Evolutionary conservation across 2,113 vertebrate species (phyloP).

Genomic region (Hippolais icterina): DNA sequence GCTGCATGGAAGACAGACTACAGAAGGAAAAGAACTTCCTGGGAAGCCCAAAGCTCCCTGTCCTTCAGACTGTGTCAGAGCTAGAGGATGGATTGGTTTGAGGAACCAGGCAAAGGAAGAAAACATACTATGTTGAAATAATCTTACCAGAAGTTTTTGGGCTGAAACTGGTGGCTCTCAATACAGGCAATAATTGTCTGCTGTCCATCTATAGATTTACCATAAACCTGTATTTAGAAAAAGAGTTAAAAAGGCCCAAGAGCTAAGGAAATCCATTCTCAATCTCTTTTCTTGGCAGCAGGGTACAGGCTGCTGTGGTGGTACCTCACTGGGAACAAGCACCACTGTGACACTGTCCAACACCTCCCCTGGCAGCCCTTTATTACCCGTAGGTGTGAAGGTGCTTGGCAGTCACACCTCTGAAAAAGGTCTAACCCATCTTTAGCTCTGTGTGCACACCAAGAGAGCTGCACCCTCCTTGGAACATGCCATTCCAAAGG

Average conservation of each 20-base stretch:
- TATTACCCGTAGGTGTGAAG: not conserved
- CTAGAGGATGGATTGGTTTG: not conserved
- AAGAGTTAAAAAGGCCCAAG: constrained; percentile 2
- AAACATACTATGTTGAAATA: not conserved
- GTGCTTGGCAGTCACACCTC: not conserved
- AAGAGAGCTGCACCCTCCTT: not conserved
- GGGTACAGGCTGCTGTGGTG: not conserved
- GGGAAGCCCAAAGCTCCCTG: not conserved
- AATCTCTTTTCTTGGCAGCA: not conserved
- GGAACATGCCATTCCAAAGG: not conserved
- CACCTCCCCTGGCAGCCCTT: not conserved
- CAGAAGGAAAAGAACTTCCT: not conserved
- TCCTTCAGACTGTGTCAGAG: not conserved
- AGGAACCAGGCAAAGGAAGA: not conserved
- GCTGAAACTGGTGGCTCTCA: constrained; percentile 95
- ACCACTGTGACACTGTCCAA: not conserved
- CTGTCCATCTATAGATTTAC: constrained; percentile 94
- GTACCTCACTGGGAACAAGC: not conserved
- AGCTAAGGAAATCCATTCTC: not conserved
- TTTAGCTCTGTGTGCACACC: not conserved
- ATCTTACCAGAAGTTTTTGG: constrained; percentile 95
- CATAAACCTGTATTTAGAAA: constrained; percentile 85
- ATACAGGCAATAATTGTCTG: constrained; percentile 96
- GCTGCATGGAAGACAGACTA: not conserved
- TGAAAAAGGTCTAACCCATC: not conserved